A percentile compares a stretch with the other conserved stretches of the same genome.
These are phyloP conservation scores for Antechinus stuartii DNA, from an alignment of 2,113 vertebrate species.

Conservation along the genomic window DNA sequence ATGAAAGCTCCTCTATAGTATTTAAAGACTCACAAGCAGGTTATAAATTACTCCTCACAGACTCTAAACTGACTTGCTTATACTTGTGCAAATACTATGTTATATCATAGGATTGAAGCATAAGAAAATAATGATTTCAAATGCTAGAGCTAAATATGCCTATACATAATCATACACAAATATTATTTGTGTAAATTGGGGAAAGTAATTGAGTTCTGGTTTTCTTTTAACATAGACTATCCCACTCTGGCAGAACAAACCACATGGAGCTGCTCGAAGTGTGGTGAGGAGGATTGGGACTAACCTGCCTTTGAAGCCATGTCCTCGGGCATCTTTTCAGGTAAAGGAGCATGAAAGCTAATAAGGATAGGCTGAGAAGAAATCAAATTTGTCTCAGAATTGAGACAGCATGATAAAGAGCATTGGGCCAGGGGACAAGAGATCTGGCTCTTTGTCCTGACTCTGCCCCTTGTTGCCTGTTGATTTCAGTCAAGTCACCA, in stretches of 20 bases:
- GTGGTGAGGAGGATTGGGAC: constrained; percentile 97
- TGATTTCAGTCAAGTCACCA: too few species aligned
- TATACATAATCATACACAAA: background rate
- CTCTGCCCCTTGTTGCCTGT: background rate
- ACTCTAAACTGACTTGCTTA: background rate
- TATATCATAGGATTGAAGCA: background rate
- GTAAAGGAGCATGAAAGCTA: constrained; percentile 74
- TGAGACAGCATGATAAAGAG: background rate
- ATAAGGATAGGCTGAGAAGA: background rate
- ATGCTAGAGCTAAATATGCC: background rate
- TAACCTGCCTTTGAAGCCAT: constrained; percentile 94
- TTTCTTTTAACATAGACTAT: constrained; percentile 86
- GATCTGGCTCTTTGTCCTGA: background rate
- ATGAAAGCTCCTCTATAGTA: background rate
- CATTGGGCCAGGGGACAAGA: background rate
- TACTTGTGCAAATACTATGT: background rate
- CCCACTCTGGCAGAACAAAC: constrained; percentile 99
- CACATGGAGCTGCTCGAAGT: constrained; percentile 94
- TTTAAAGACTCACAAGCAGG: background rate
- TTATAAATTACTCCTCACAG: background rate
- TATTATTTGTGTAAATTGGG: background rate
- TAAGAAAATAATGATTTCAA: background rate
- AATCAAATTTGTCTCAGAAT: background rate
- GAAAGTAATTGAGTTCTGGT: background rate
- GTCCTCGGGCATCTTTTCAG: constrained; percentile 95